Percentiles rank a stretch among this genome's conserved stretches.
Conservation (phyloP, 2,113 vertebrate species). For the Uropsilus gracilis region DNA sequence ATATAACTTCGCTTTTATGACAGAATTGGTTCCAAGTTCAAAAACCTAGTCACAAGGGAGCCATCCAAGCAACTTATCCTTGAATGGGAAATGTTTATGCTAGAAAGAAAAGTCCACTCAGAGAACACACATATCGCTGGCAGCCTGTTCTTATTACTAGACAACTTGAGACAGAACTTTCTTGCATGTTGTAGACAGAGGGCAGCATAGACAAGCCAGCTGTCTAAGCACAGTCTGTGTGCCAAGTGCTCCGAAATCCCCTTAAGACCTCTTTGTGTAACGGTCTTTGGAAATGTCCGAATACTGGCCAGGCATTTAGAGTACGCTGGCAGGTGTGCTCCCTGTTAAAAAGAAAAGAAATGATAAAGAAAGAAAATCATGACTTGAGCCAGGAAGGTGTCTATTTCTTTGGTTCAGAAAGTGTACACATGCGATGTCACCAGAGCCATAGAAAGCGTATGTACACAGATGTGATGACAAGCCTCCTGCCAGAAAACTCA, state of each 20-base stretch:
- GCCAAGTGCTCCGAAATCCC: conserved; percentile 44
- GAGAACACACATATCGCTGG: not conserved
- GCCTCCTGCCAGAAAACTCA: conserved; percentile 42
- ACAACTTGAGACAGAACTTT: conserved; percentile 29
- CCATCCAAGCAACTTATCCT: conserved; percentile 41
- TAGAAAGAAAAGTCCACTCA: conserved; percentile 25
- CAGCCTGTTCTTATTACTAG: not conserved
- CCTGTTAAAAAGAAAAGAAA: conserved; percentile 10
- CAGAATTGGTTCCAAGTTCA: not conserved
- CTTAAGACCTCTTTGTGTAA: not conserved
- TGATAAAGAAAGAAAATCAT: not conserved
- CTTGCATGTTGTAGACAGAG: conserved; percentile 83
- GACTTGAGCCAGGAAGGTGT: conserved; percentile 21
- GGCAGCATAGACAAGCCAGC: conserved; percentile 86
- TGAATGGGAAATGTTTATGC: conserved; percentile 31
- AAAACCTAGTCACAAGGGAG: conserved; percentile 1
- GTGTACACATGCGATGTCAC: conserved; percentile 55
- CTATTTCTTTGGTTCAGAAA: conserved; percentile 64
- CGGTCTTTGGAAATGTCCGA: conserved; percentile 32
- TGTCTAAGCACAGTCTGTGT: not conserved
- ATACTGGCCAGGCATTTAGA: conserved; percentile 23
- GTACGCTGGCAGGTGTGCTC: not conserved
- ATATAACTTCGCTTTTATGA: conserved; percentile 17
- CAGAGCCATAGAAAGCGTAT: conserved; percentile 49
- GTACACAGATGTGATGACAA: conserved; percentile 31